These are phyloP conservation scores for Miichthys miiuy DNA, from an alignment of 2,797 vertebrate genomes.

Conservation along the genomic window DNA sequence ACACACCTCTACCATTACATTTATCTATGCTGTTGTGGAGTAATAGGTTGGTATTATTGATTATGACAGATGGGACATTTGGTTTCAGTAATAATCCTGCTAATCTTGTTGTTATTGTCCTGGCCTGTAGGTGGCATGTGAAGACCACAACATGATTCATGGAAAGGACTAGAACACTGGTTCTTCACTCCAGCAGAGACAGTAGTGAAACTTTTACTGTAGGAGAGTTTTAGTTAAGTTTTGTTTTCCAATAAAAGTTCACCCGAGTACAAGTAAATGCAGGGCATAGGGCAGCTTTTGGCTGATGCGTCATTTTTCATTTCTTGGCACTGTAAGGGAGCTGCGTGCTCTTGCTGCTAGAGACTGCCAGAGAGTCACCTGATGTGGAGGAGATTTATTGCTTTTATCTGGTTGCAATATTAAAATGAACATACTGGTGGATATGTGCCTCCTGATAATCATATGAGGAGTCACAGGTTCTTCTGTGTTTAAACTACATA, in stretches of 20 bases:
- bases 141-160: not conserved
- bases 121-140: constrained; percentile 61
- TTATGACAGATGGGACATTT: not conserved
- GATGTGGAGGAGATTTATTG: not conserved
- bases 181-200: constrained; percentile 4
- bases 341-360: not conserved
- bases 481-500: not conserved
- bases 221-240: not conserved
- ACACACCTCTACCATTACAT: not conserved
- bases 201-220: not conserved
- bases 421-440: not conserved
- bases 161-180: constrained; percentile 18
- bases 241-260: constrained; percentile 24
- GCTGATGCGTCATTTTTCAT: constrained; percentile 8
- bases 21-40: not conserved
- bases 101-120: not conserved
- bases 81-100: not conserved
- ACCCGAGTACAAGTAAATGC: not conserved
- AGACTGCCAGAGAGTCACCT: constrained; percentile 4
- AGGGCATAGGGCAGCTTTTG: not conserved
- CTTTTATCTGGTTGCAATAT: not conserved
- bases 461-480: constrained; percentile 1
- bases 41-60: not conserved
- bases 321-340: not conserved
- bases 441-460: constrained; percentile 7